A percentile compares a stretch with the other conserved stretches of the same genome.
Evolutionary conservation across 2,113 vertebrate genomes (phyloP).

Genomic region (Gallinago paraguaiae): DNA sequence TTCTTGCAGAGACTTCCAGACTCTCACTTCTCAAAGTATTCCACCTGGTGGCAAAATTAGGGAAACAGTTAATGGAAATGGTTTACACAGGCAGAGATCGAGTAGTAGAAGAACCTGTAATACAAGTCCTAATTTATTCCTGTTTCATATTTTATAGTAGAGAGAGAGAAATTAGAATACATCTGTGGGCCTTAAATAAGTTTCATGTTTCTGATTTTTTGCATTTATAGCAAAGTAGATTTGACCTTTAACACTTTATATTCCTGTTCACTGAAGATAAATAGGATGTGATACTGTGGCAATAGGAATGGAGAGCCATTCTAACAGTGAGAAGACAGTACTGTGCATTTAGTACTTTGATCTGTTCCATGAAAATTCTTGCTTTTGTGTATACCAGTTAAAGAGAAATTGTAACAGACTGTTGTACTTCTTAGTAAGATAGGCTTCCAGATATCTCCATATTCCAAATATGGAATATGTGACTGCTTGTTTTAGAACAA

Average conservation of each 20-base stretch:
- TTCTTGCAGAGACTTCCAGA: not conserved
- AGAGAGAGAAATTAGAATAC: not conserved
- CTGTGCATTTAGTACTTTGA: not conserved
- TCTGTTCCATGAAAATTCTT: not conserved
- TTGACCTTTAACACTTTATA: not conserved
- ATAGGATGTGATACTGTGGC: not conserved
- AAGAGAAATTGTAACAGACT: not conserved
- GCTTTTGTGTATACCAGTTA: not conserved
- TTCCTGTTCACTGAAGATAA: not conserved
- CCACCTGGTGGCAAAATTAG: slow-evolving; percentile 51
- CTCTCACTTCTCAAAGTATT: slow-evolving; percentile 2
- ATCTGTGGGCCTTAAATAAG: not conserved
- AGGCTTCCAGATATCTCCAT: not conserved
- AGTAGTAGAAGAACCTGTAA: not conserved
- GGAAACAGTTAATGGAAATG: not conserved
- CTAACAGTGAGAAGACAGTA: not conserved
- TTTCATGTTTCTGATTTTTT: not conserved
- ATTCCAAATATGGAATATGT: not conserved
- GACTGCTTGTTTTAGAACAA: not conserved
- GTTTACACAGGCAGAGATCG: not conserved
- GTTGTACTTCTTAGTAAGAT: not conserved
- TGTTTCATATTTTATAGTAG: not conserved
- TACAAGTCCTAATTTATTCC: not conserved
- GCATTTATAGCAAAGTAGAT: not conserved
- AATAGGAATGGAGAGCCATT: not conserved